Evolutionary conservation across 2,888 invertebrate genomes (phyloP).

Genomic region (Caenorhabditis zanzibari): DNA sequence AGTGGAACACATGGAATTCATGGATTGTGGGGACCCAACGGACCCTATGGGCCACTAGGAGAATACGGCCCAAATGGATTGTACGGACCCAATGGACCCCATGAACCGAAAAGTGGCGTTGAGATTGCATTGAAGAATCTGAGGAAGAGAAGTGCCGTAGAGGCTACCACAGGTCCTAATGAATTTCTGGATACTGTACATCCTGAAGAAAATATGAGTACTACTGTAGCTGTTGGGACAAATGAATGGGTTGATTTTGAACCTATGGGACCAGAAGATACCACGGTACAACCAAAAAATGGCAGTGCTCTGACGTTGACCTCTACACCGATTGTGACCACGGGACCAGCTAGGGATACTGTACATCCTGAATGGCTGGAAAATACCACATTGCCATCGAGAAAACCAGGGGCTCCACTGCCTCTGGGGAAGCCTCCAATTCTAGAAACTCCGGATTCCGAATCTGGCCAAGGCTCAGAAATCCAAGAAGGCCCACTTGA

Average conservation of each 20-base stretch:
- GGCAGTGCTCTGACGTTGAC: no score
- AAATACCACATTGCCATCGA: not conserved
- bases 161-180: not conserved
- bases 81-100: not conserved
- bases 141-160: not conserved
- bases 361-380: slow-evolving; percentile 1
- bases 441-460: not conserved
- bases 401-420: not conserved
- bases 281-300: no score
- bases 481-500: no score
- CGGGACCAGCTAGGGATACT: not conserved
- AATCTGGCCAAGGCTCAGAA: no score
- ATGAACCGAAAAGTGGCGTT: not conserved
- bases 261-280: no score
- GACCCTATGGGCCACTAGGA: slow-evolving; percentile 20
- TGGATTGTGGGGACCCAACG: slow-evolving; percentile 8
- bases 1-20: slow-evolving; percentile 8
- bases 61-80: slow-evolving; percentile 13
- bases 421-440: not conserved
- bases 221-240: no score
- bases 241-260: no score
- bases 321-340: no score
- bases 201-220: no score
- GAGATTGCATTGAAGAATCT: not conserved
- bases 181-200: not conserved